A percentile compares a stretch with the other conserved stretches of the same genome.
Conservation (phyloP, 2,888 invertebrate genomes). For the Amitus sp. region DNA sequence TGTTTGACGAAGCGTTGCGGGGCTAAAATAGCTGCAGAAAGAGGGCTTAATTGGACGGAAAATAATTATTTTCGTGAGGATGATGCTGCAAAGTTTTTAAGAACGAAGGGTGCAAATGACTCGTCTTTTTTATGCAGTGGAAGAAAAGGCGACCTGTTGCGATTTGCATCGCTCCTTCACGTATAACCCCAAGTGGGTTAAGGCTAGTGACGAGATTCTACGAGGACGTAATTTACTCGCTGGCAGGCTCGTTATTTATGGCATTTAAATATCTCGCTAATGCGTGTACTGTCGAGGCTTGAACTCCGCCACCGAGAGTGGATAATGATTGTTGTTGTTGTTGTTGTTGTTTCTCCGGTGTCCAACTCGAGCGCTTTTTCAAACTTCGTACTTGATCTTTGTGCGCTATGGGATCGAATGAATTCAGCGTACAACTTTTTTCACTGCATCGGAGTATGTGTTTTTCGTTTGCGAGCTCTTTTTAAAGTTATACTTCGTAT, state of each 20-base stretch:
- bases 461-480: background rate
- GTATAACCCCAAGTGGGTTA: constrained; percentile 37
- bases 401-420: background rate
- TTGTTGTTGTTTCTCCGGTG: constrained; percentile 1
- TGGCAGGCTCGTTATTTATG: constrained; percentile 35
- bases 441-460: background rate
- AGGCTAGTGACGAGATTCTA: constrained; percentile 33
- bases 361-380: background rate
- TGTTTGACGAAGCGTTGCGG: background rate
- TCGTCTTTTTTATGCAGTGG: constrained; percentile 23
- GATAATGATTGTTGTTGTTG: constrained; percentile 7
- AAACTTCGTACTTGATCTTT: background rate
- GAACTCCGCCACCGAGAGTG: constrained; percentile 4
- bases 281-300: background rate
- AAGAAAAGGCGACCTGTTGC: constrained; percentile 39
- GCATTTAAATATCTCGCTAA: constrained; percentile 29
- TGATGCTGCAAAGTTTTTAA: constrained; percentile 5
- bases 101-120: constrained; percentile 8
- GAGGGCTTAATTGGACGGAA: constrained; percentile 3
- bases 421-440: background rate
- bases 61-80: constrained; percentile 4
- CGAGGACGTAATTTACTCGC: constrained; percentile 33
- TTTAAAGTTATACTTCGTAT: too few relatives aligned
- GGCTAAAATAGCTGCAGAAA: background rate
- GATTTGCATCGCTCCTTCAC: constrained; percentile 31